Base-by-base conservation (phyloP, 1,140 invertebrate species). In the Macrobrachium nipponense region DNA sequence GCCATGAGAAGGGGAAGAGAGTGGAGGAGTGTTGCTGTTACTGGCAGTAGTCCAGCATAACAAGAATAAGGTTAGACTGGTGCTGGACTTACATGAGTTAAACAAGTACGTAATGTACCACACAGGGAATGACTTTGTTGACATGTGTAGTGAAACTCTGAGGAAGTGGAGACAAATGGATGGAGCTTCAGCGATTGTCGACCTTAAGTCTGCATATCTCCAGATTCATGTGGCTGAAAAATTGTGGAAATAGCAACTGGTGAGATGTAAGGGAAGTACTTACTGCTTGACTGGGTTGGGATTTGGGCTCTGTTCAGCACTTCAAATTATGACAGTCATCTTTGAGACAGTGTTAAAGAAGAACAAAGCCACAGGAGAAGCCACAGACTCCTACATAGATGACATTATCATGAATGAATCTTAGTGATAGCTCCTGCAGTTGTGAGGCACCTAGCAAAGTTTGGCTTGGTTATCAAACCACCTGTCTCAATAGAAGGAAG, bases 51-150 rank as follows among this genome's bases (percentile, higher is more conserved):
- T 64, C 20, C 78, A 80, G 27, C 60, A 2, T 7, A 80, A 59
- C 20, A 80, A 64, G 78, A 80, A 80, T 51, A 80, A 80, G 62
- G 78, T 80, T 12, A n/a, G 62, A 44, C 78, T 61, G 36, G 60
- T 80, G 2, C 18, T 27, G 78, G 78, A 80, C 43, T 80, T 17
- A 3, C 7, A 14, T 66, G 17, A 66, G 62, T 14, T 66, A 6
- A 66, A 66, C 62, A 18, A 23, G 1, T 64, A 80, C 43, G 61
- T 80, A n/a, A 20, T 43, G 62, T 80, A 3, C 51, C 79, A 80
- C 20, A 80, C 62, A n/a, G 79, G 23, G 14, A 20, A 68, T 44
- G 79, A 80, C 66, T 61, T 17, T 18, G 17, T 43, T 43, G 62
- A 80, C 23, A 18, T 80, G n/a, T n/a, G n/a, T n/a, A n/a, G n/a